Base-by-base conservation (phyloP, 2,888 invertebrate species). In the Cryptocephalus moraei region DNA sequence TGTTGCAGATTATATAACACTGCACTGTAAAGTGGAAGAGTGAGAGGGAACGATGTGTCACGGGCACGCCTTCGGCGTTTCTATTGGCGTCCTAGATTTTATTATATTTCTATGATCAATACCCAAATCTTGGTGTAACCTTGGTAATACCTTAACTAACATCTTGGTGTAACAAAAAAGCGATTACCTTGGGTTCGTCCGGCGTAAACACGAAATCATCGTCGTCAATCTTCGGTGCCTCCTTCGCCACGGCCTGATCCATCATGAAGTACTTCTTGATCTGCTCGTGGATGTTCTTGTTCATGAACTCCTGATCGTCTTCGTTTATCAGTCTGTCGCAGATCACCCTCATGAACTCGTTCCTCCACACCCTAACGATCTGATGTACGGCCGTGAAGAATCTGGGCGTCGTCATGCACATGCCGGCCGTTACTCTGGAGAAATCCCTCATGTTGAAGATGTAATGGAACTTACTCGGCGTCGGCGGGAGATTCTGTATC, bases 381-480 rank as follows among this genome's bases (percentile, higher is more conserved):
- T 86, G 82, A 11, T 82, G 78, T 13, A 76, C 70, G 46, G 77
- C 79, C 44, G 77, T 76, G 68, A 86, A 90, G 62, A 79, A 78
- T 52, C 76, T 78, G 0, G 88, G 82, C 38, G 81, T 79, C 9
- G 87, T 88, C 50, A 86, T 80, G 46, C 86, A 80, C 65, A 94
- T 67, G 1, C 94, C 93, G 10, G 84, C 84, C 4, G 60, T 59
- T 51, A 94, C 81, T 47, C 91, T 79, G 0, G 92, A 92, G 56
- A 94, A 70, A 73, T 94, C 94, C 41, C 92, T 80, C 69, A 94
- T 78, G 71, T 93, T 93, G 74, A 93, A 94, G 56, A 92, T 88
- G 72, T 94, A 94, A 73, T 94, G 93, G 72, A 94, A 94, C 70
- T 91, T 92, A 6, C 86, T 84, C 0, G 94, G 94, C 0, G 92